These are phyloP conservation scores for Himantopus leucocephalus DNA, from an alignment of 2,113 vertebrate genomes.

Conservation along the genomic window DNA sequence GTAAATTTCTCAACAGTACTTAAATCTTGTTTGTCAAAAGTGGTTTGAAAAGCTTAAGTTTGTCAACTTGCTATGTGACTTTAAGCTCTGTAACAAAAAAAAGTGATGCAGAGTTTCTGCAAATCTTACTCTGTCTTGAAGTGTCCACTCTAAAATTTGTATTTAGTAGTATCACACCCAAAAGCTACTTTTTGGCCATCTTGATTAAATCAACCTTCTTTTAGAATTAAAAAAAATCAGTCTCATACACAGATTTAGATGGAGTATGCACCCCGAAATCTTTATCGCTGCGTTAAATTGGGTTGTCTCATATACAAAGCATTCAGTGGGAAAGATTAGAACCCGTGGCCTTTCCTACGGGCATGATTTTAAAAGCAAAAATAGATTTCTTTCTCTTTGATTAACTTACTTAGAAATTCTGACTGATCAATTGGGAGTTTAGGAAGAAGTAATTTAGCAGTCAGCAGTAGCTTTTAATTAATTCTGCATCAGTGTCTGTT, in stretches of 20 bases:
- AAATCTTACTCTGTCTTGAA: not conserved
- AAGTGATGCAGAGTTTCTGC: not conserved
- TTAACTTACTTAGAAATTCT: conserved; percentile 45
- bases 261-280: not conserved
- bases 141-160: not conserved
- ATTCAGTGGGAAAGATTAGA: not conserved
- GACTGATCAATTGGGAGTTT: conserved; percentile 16
- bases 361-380: conserved; percentile 2
- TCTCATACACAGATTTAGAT: not conserved
- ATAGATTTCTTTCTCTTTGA: conserved; percentile 21
- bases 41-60: not conserved
- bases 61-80: not conserved
- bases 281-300: not conserved
- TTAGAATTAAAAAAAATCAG: not conserved
- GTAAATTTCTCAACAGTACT: not conserved
- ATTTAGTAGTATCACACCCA: not conserved
- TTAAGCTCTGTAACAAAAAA: not conserved
- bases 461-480: conserved; percentile 19
- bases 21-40: not conserved
- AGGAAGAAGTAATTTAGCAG: conserved; percentile 28
- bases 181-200: not conserved
- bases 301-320: not conserved
- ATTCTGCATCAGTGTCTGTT: not conserved
- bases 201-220: not conserved
- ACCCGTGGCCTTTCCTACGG: not conserved